phyloP scores from a whole-genome alignment of 2,797 vertebrate species.

The Chelon auratus region DNA sequence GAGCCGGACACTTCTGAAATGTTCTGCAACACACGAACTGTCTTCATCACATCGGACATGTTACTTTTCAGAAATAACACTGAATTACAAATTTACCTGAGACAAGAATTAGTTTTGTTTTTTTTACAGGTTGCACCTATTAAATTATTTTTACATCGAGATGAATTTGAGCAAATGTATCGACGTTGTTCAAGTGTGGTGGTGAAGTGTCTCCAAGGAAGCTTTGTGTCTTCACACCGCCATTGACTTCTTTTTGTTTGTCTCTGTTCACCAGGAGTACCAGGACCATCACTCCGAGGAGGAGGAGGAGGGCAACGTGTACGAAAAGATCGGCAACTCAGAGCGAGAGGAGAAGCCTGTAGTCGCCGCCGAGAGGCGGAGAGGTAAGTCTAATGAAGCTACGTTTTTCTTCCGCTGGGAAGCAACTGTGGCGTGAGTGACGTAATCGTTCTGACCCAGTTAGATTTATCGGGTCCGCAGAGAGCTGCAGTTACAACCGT shows the following conservation, averaged over 20 bases:
- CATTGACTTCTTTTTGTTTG: background rate
- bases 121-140: background rate
- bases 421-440: background rate
- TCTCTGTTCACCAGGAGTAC: slow-evolving; percentile 69
- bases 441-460: background rate
- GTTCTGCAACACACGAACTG: no score
- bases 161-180: no score
- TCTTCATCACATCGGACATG: no score
- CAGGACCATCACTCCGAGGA: slow-evolving; percentile 78
- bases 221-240: background rate
- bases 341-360: slow-evolving; percentile 81
- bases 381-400: slow-evolving; percentile 50
- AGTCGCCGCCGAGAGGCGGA: slow-evolving; percentile 63
- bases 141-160: no score
- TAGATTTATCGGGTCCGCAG: background rate
- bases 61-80: no score
- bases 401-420: background rate
- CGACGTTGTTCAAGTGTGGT: no score
- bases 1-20: no score
- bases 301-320: slow-evolving; percentile 79
- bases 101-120: no score
- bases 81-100: no score
- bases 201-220: no score
- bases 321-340: slow-evolving; percentile 80
- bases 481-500: background rate